Evolutionary conservation across 2,113 vertebrate genomes (phyloP), one percentile per base, ranked within the genome.

Genomic region (Campylomormyrus tamandua): DNA sequence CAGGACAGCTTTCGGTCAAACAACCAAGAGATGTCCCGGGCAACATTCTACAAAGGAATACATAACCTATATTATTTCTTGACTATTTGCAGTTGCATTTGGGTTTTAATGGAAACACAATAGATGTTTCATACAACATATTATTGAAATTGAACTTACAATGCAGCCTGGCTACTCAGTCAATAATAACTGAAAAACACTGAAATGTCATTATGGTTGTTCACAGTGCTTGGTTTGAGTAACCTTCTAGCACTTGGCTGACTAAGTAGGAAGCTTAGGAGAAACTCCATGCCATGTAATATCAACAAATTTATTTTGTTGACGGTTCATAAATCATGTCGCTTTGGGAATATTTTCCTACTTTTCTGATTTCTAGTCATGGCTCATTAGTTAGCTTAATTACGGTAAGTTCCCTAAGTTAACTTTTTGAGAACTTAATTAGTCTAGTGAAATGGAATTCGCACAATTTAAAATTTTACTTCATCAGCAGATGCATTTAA

Each of bases 301-400:
- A 49, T 15, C 83, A 86, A 27, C 45, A 19, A 86, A 86, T 49
- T 86, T 9, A 86, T 49, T 48, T 8, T 27, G 13, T 49, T 31
- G 45, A 86, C 4, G 42, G 83, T 35, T 80, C 48, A 86, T 50
- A 49, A 86, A 50, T 50, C 46, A n/a, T 15, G 46, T 80, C 17
- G 74, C 74, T 80, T 42, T 80, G 74, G 31, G 74, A 80, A 80
- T 80, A 42, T 49, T 86, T 86, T 86, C n/a, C 83, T 86, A 46
- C 83, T 49, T 49, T 80, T 39, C 74, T 80, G 31, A 85, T 48
- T 85, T 46, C 8, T 48, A 85, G 39, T 85, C 35, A 85, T 0
- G 1, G 19, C 42, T 45, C 46, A 85, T 85, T 85, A 85, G 39
- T 85, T 85, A 80, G 5, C 74, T 7, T 80, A 49, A 85, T 85